phyloP scores from a whole-genome alignment of 2,797 vertebrate genomes.

The Alfaro cultratus region DNA sequence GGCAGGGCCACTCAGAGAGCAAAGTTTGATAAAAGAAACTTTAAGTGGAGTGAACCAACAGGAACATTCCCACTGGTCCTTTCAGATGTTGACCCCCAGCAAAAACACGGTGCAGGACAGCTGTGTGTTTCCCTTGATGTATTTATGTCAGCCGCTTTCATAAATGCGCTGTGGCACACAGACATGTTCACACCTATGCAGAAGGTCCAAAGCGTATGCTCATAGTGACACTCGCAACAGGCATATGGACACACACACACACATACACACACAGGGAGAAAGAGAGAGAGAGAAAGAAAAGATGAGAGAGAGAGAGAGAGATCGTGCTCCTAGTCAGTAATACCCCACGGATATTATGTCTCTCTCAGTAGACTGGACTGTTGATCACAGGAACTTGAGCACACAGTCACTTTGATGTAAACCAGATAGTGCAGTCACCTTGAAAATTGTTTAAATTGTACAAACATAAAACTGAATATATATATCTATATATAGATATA shows the following conservation, averaged over 20 bases:
- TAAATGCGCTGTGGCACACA: constrained; percentile 67
- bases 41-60: constrained; percentile 26
- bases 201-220: constrained; percentile 40
- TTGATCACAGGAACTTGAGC: constrained; percentile 65
- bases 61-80: constrained; percentile 30
- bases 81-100: constrained; percentile 53
- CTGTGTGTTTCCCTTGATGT: constrained; percentile 73
- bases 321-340: constrained; percentile 70
- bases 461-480: background rate
- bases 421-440: constrained; percentile 57
- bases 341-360: constrained; percentile 80
- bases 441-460: constrained; percentile 32
- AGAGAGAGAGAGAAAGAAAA: constrained; percentile 46
- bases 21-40: constrained; percentile 36
- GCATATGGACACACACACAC: constrained; percentile 32
- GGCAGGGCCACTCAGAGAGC: background rate
- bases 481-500: too few relatives aligned
- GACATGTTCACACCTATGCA: constrained; percentile 59
- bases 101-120: constrained; percentile 62
- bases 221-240: constrained; percentile 35
- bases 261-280: constrained; percentile 18
- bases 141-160: constrained; percentile 72
- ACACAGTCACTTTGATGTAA: constrained; percentile 69
- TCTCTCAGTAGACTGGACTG: constrained; percentile 69
- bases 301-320: constrained; percentile 25